Percentiles rank a stretch among this genome's conserved stretches.
Evolutionary conservation across 2,797 vertebrate genomes (phyloP).

Genomic region (Adrianichthys oophorus): DNA sequence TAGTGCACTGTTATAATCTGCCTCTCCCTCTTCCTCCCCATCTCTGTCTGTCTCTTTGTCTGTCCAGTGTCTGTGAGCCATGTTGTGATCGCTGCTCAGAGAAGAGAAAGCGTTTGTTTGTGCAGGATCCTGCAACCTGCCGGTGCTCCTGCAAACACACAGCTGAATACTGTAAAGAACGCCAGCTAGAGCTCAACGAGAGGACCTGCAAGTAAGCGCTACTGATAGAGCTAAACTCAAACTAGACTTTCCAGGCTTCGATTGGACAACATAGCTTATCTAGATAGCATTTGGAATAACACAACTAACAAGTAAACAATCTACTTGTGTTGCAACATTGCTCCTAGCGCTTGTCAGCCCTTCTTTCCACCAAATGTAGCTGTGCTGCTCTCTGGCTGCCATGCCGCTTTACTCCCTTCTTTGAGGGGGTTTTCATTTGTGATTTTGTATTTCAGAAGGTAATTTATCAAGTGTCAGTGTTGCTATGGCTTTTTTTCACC

Average conservation of each 20-base stretch:
- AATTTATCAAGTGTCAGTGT: too few species aligned
- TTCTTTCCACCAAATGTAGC: conserved; percentile 15
- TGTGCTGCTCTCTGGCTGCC: neutral
- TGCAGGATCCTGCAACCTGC: conserved; percentile 96
- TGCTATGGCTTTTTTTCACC: too few species aligned
- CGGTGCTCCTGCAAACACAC: conserved; percentile 99
- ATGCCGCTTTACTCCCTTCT: neutral
- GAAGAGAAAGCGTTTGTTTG: conserved; percentile 92
- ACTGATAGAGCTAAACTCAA: neutral
- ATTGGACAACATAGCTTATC: neutral
- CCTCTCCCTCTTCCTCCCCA: conserved; percentile 60
- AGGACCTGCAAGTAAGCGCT: conserved; percentile 93
- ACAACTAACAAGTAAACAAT: conserved; percentile 9
- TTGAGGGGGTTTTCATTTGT: neutral
- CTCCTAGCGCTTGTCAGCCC: conserved; percentile 11
- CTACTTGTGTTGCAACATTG: conserved; percentile 3
- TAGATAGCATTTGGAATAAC: conserved; percentile 5
- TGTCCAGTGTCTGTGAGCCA: conserved; percentile 82
- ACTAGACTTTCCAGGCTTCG: neutral
- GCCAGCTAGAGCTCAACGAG: conserved; percentile 98
- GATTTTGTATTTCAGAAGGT: neutral
- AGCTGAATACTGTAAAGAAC: conserved; percentile 94
- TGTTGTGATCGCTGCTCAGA: conserved; percentile 94
- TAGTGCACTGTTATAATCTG: conserved; percentile 53
- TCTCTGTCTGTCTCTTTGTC: conserved; percentile 82